A percentile compares a stretch with the other conserved stretches of the same genome.
Evolutionary conservation across 2,797 vertebrate genomes (phyloP).

Genomic region (Botia kubotai): DNA sequence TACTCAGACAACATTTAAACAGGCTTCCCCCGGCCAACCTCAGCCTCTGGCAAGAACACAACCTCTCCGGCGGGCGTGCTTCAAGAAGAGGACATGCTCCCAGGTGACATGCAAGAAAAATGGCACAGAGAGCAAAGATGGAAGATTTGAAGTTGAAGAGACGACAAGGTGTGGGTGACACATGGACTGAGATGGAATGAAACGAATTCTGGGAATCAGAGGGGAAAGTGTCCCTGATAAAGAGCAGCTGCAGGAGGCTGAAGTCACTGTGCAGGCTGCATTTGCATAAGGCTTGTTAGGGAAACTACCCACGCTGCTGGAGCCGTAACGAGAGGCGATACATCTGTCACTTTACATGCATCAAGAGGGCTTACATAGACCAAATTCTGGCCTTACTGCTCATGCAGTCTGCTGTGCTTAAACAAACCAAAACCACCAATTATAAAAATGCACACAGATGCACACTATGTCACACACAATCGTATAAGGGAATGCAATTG

Average conservation of each 20-base stretch:
- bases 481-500: conserved; percentile 16
- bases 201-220: conserved; percentile 29
- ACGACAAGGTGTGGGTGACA: conserved; percentile 59
- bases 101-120: background rate
- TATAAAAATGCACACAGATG: conserved; percentile 4
- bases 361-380: conserved; percentile 26
- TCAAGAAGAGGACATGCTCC: conserved; percentile 50
- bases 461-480: conserved; percentile 24
- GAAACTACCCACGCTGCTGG: conserved; percentile 51
- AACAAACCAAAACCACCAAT: conserved; percentile 21
- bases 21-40: conserved; percentile 55
- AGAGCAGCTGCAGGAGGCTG: background rate
- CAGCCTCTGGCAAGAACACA: conserved; percentile 60
- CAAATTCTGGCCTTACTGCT: conserved; percentile 37
- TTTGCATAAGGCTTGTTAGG: conserved; percentile 57
- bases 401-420: conserved; percentile 29
- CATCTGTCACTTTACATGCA: conserved; percentile 42
- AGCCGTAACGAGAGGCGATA: conserved; percentile 42
- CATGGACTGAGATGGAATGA: conserved; percentile 26
- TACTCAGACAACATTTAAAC: conserved; percentile 68
- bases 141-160: conserved; percentile 60
- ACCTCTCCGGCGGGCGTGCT: conserved; percentile 21
- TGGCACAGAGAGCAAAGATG: conserved; percentile 27
- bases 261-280: conserved; percentile 22
- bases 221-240: conserved; percentile 5